Evolutionary conservation across 2,113 vertebrate species (phyloP).

Genomic region (Dendropsophus ebraccatus): DNA sequence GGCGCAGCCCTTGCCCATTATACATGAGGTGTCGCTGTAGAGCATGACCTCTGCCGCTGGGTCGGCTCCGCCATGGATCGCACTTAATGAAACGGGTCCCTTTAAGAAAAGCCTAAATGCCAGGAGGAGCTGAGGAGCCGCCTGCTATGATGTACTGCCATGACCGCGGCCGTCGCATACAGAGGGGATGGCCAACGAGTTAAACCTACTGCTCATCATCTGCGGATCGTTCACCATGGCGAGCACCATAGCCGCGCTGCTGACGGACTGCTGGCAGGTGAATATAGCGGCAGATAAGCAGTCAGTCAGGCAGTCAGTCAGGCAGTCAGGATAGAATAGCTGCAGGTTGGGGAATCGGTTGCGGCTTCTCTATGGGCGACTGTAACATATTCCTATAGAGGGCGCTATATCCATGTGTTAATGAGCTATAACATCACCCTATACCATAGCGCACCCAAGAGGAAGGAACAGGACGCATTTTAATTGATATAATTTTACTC

Average conservation of each 20-base stretch:
- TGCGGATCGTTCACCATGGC: slow-evolving; percentile 54
- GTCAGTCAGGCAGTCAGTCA: not conserved
- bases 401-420: too few species aligned
- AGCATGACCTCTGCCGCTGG: not conserved
- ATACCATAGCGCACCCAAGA: too few species aligned
- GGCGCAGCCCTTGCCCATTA: not conserved
- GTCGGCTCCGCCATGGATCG: too few species aligned
- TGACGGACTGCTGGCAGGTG: slow-evolving; percentile 64
- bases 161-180: not conserved
- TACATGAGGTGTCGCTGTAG: not conserved
- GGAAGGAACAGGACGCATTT: too few species aligned
- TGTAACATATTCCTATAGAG: too few species aligned
- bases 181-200: not conserved
- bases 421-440: too few species aligned
- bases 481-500: too few species aligned
- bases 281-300: not conserved
- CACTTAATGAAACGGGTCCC: not conserved
- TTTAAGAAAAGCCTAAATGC: slow-evolving; percentile 27
- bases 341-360: too few species aligned
- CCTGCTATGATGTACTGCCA: not conserved
- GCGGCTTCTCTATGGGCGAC: too few species aligned
- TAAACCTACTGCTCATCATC: slow-evolving; percentile 37
- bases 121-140: not conserved
- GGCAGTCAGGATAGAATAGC: too few species aligned
- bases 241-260: slow-evolving; percentile 48